A percentile compares a stretch with the other conserved stretches of the same genome.
These are phyloP conservation scores for Ascaphus truei DNA, from an alignment of 2,113 vertebrate species.

Conservation along the genomic window DNA sequence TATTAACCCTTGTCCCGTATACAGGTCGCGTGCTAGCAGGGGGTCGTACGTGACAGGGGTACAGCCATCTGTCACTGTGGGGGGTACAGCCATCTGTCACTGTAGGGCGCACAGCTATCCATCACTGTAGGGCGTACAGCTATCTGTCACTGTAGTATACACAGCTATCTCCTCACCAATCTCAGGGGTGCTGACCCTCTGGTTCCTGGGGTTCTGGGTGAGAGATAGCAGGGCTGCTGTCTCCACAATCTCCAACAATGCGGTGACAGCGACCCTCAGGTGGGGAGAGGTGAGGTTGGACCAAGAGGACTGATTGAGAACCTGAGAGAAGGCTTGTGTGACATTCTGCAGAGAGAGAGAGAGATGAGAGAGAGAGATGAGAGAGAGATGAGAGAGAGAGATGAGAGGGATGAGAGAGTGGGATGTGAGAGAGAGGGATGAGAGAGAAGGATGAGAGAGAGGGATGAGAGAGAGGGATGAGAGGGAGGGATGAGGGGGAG, in stretches of 20 bases:
- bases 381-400: too few relatives aligned
- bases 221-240: not conserved
- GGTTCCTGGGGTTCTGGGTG: not conserved
- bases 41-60: too few relatives aligned
- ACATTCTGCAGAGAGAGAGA: not conserved
- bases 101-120: too few relatives aligned
- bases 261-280: not conserved
- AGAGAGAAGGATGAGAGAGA: fast-evolving
- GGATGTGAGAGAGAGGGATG: fast-evolving
- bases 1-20: too few relatives aligned
- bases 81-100: too few relatives aligned
- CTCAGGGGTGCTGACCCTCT: not conserved
- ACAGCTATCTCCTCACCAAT: too few relatives aligned
- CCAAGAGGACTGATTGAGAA: not conserved
- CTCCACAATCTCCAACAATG: conserved; percentile 32
- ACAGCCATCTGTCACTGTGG: too few relatives aligned
- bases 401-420: fast-evolving
- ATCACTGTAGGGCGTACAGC: too few relatives aligned
- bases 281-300: conserved; percentile 2
- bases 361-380: not conserved
- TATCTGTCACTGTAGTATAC: too few relatives aligned
- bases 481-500: fast-evolving
- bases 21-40: too few relatives aligned
- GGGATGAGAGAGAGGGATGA: not conserved
- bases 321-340: not conserved